Conservation (phyloP, 1,140 invertebrate genomes). For the Drosophila funebris region DNA sequence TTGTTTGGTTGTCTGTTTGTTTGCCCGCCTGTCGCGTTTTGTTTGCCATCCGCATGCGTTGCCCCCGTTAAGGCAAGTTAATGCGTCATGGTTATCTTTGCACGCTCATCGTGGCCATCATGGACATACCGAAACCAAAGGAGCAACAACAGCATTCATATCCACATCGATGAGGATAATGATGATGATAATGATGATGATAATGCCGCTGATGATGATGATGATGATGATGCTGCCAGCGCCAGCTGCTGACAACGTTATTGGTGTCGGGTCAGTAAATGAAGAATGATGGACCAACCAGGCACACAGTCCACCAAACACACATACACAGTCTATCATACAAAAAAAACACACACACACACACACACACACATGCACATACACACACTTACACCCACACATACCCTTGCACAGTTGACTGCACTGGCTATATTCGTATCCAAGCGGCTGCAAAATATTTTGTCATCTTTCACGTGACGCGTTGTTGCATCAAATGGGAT, state of each 20-base stretch:
- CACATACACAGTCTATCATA: neutral
- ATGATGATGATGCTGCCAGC: constrained; percentile 32
- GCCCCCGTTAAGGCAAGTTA: constrained; percentile 56
- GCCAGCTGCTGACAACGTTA: constrained; percentile 71
- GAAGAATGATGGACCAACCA: constrained; percentile 73
- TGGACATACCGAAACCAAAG: neutral
- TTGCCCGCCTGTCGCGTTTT: constrained; percentile 70
- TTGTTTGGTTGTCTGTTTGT: constrained; percentile 17
- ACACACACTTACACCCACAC: constrained; percentile 4
- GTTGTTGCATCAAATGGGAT: constrained; percentile 56
- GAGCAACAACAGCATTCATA: constrained; percentile 23
- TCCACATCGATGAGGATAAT: constrained; percentile 67
- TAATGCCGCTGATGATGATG: constrained; percentile 40
- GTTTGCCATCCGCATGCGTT: constrained; percentile 74
- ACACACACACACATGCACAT: constrained; percentile 4
- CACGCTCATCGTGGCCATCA: neutral
- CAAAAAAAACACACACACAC: constrained; percentile 1
- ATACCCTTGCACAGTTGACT: constrained; percentile 23
- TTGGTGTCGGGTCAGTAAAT: constrained; percentile 75
- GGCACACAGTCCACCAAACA: constrained; percentile 15
- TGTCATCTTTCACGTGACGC: constrained; percentile 67
- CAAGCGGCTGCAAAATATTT: constrained; percentile 53
- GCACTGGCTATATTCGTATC: constrained; percentile 20
- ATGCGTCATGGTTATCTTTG: constrained; percentile 68
- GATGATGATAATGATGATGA: constrained; percentile 32